Percentiles rank a stretch among this genome's conserved stretches.
Evolutionary conservation across 2,113 vertebrate genomes (phyloP).

Genomic region (Sebastes schlegelii): DNA sequence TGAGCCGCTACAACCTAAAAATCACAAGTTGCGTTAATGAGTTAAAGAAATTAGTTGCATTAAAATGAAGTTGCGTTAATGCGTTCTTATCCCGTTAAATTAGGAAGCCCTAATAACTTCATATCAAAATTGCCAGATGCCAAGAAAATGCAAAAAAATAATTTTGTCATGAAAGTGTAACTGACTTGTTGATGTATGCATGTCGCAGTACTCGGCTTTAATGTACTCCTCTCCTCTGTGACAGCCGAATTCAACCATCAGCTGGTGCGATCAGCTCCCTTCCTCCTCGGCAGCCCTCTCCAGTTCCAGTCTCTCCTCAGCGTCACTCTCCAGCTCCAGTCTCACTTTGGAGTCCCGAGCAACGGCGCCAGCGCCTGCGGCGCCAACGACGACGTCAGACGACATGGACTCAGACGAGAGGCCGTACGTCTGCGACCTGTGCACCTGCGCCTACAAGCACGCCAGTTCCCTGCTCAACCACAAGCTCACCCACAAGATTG

Average conservation of each 20-base stretch:
- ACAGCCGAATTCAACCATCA: constrained; percentile 81
- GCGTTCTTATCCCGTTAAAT: too few relatives aligned
- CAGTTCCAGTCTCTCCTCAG: constrained; percentile 76
- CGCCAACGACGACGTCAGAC: constrained; percentile 43
- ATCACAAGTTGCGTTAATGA: too few relatives aligned
- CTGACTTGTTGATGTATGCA: background rate
- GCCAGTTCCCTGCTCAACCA: constrained; percentile 86
- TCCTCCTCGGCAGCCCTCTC: constrained; percentile 76
- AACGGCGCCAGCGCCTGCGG: constrained; percentile 19
- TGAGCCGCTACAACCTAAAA: too few relatives aligned
- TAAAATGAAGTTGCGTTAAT: too few relatives aligned
- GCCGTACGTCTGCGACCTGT: constrained; percentile 85
- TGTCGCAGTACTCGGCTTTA: background rate
- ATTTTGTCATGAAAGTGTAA: background rate
- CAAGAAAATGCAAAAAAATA: background rate
- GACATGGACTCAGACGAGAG: constrained; percentile 81
- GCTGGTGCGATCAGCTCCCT: constrained; percentile 83
- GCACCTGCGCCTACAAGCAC: constrained; percentile 85
- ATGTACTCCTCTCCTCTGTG: background rate
- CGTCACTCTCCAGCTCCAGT: constrained; percentile 76
- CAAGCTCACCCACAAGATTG: constrained; percentile 85
- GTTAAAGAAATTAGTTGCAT: too few relatives aligned
- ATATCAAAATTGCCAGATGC: background rate
- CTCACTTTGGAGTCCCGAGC: constrained; percentile 77
- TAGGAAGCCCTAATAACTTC: too few relatives aligned